Percentiles rank a stretch among this genome's conserved stretches.
Evolutionary conservation across 2,113 vertebrate genomes (phyloP).

Genomic region (Mustela lutreola): DNA sequence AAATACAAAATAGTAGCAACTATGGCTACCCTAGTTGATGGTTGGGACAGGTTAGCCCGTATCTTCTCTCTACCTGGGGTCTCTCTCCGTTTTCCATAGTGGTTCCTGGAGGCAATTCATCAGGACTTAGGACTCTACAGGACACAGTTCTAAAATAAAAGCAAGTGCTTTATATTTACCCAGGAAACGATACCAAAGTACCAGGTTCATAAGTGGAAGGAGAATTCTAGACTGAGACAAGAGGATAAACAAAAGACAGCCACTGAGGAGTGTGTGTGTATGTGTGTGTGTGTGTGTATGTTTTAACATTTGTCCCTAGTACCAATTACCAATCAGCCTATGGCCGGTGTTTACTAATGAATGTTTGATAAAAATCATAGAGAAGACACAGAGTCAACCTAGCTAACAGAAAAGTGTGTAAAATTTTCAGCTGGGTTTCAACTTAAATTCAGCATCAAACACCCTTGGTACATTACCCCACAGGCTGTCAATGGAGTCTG

Average conservation of each 20-base stretch:
- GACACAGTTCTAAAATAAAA: conserved; percentile 38
- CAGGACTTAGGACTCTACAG: not conserved
- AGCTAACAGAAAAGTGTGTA: not conserved
- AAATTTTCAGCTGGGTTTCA: not conserved
- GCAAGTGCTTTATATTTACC: not conserved
- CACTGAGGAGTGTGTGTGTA: not conserved
- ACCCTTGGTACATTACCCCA: not conserved
- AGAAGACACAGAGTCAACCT: not conserved
- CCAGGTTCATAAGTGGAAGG: not conserved
- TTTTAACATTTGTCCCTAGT: not conserved
- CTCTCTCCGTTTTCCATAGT: not conserved
- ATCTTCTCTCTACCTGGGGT: not conserved
- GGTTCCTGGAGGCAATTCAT: not conserved
- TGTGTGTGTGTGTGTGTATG: too few relatives aligned
- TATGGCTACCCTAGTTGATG: not conserved
- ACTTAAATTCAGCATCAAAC: not conserved
- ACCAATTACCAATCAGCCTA: not conserved
- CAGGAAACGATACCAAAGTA: conserved; percentile 6
- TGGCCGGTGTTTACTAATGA: not conserved
- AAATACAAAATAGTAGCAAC: not conserved
- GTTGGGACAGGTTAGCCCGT: not conserved
- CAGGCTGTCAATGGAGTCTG: not conserved
- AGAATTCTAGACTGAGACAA: conserved; percentile 17
- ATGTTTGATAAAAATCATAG: conserved; percentile 13
- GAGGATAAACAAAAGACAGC: not conserved